Evolutionary conservation across 2,888 invertebrate species (phyloP).

Genomic region (Drosophila conformis): DNA sequence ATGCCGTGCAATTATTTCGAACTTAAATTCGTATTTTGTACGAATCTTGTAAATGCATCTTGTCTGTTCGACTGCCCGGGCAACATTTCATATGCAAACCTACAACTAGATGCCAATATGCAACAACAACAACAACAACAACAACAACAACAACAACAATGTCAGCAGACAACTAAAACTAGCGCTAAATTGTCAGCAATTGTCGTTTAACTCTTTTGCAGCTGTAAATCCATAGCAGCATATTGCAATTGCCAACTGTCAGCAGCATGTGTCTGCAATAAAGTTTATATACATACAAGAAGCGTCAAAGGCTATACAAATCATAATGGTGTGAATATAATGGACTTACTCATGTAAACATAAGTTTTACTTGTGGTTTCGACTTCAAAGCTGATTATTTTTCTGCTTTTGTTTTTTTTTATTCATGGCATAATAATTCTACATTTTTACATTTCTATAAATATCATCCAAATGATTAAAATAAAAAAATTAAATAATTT

Average conservation of each 20-base stretch:
- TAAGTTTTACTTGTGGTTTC: neutral
- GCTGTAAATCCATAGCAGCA: conserved; percentile 35
- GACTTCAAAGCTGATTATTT: neutral
- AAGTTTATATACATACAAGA: conserved; percentile 5
- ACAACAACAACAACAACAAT: conserved; percentile 18
- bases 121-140: conserved; percentile 7
- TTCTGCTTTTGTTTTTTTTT: neutral
- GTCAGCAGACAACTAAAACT: conserved; percentile 38
- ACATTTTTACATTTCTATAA: neutral
- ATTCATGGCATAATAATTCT: neutral
- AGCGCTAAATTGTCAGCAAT: conserved; percentile 72
- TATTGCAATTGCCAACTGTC: conserved; percentile 19
- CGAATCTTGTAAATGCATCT: conserved; percentile 81
- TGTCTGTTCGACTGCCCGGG: conserved; percentile 52
- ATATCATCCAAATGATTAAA: neutral
- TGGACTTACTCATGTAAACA: neutral
- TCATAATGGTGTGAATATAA: neutral
- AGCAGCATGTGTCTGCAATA: conserved; percentile 37
- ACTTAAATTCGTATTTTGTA: conserved; percentile 82
- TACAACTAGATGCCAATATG: conserved; percentile 35
- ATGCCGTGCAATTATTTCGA: conserved; percentile 83
- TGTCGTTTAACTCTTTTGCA: conserved; percentile 51
- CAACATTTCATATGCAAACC: conserved; percentile 72
- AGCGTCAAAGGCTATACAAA: neutral
- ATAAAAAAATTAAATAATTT: neutral